Conservation (phyloP, 2,888 invertebrate species). For the Nephrocerus scutellatus region DNA sequence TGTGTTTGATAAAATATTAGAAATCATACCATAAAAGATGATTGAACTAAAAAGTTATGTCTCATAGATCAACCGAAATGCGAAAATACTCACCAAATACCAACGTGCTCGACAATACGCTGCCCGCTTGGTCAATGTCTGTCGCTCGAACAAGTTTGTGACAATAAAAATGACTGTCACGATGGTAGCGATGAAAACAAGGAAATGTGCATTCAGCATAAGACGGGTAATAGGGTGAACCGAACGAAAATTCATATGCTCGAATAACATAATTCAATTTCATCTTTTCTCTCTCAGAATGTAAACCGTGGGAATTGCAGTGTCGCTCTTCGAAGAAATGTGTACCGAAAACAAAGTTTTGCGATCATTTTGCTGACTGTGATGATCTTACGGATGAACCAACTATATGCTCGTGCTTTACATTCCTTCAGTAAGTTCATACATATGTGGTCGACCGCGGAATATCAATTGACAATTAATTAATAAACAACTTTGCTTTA, state of each 20-base stretch:
- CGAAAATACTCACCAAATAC: constrained; percentile 24
- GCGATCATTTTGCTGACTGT: constrained; percentile 62
- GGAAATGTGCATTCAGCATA: constrained; percentile 31
- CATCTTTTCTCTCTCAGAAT: constrained; percentile 49
- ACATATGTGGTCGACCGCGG: neutral
- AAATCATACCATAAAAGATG: too few relatives aligned
- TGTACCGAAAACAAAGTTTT: constrained; percentile 61
- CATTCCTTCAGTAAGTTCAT: constrained; percentile 52
- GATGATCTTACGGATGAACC: constrained; percentile 69
- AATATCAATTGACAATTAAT: neutral
- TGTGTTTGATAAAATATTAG: too few relatives aligned
- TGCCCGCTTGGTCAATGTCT: constrained; percentile 67
- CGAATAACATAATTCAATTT: neutral
- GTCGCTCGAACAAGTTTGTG: constrained; percentile 53
- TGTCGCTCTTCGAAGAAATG: constrained; percentile 63
- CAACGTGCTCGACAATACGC: constrained; percentile 54
- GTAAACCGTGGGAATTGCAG: constrained; percentile 55
- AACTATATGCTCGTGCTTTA: constrained; percentile 55
- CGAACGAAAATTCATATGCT: too few relatives aligned
- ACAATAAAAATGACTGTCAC: constrained; percentile 62
- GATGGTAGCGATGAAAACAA: constrained; percentile 60
- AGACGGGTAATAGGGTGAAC: constrained; percentile 25
- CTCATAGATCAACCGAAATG: constrained; percentile 35
- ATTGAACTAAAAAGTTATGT: too few relatives aligned
- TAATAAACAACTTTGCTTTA: neutral